Conservation (phyloP, 2,888 invertebrate species). For the Anaspis maculata region DNA sequence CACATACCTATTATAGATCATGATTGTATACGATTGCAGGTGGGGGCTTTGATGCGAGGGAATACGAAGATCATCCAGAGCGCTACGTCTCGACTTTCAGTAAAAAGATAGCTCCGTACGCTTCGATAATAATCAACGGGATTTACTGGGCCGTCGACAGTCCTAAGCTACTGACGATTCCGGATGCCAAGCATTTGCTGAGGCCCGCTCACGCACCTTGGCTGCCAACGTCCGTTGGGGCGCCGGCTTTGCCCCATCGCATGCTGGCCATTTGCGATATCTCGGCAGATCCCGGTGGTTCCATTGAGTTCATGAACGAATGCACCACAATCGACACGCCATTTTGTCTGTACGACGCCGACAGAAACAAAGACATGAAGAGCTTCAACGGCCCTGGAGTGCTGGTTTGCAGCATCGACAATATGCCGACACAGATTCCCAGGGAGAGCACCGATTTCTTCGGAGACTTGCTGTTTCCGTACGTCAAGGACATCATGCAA, state of each 20-base stretch:
- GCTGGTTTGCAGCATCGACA: slow-evolving; percentile 98
- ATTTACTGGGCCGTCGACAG: slow-evolving; percentile 99
- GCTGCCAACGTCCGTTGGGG: slow-evolving; percentile 82
- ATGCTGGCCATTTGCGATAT: slow-evolving; percentile 97
- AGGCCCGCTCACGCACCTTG: slow-evolving; percentile 86
- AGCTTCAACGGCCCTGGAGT: slow-evolving; percentile 96
- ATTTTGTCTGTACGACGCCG: slow-evolving; percentile 98
- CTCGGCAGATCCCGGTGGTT: slow-evolving; percentile 86
- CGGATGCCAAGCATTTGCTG: slow-evolving; percentile 92
- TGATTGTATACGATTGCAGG: no score
- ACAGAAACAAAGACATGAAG: slow-evolving; percentile 93
- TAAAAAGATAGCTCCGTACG: slow-evolving; percentile 94
- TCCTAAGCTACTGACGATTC: slow-evolving; percentile 92
- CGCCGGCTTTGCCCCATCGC: slow-evolving; percentile 80
- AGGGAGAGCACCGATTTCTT: slow-evolving; percentile 97
- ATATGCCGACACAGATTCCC: slow-evolving; percentile 99
- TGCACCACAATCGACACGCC: slow-evolving; percentile 99
- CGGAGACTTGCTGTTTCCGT: slow-evolving; percentile 86
- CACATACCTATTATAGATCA: no score
- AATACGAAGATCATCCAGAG: slow-evolving; percentile 90
- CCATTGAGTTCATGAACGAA: slow-evolving; percentile 98
- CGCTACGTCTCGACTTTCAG: slow-evolving; percentile 93
- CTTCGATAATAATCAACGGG: slow-evolving; percentile 93
- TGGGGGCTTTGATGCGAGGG: slow-evolving; percentile 78
- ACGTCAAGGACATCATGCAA: slow-evolving; percentile 77